Conservation (phyloP, 1,140 invertebrate genomes). For the Grapholita molesta region DNA sequence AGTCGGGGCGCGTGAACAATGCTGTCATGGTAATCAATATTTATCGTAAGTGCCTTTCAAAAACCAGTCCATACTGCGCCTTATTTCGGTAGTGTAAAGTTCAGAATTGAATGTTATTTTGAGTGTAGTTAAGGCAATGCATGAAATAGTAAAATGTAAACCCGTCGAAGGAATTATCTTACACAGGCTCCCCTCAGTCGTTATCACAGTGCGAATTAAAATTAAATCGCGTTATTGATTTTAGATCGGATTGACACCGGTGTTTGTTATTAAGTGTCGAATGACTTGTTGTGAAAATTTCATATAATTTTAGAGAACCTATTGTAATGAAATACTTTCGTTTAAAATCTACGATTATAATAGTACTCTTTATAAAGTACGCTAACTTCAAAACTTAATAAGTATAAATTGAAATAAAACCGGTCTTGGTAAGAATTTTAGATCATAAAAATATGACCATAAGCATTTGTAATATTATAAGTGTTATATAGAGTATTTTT, state of each 20-base stretch:
- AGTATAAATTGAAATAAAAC: no score
- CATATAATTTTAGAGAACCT: no score
- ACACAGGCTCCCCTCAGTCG: conserved; percentile 17
- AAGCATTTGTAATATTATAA: no score
- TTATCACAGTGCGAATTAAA: conserved; percentile 19
- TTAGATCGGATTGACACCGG: not conserved
- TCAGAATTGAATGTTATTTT: not conserved
- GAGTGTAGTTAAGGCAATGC: not conserved
- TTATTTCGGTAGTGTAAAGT: not conserved
- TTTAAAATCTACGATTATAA: no score
- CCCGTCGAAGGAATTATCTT: conserved; percentile 29
- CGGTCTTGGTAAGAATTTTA: no score
- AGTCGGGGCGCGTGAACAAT: conserved; percentile 34
- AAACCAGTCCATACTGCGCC: not conserved
- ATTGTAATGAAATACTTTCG: no score
- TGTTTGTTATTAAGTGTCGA: not conserved
- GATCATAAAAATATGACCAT: no score
- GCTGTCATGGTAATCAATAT: conserved; percentile 16
- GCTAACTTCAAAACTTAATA: no score
- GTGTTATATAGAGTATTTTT: no score
- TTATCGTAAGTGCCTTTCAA: not conserved
- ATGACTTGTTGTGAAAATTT: not conserved
- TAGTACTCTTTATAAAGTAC: no score
- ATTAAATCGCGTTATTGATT: conserved; percentile 13
- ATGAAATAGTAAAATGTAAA: not conserved